A percentile compares a stretch with the other conserved stretches of the same genome.
phyloP scores from a whole-genome alignment of 2,797 vertebrate genomes.

The Microcaecilia unicolor region DNA sequence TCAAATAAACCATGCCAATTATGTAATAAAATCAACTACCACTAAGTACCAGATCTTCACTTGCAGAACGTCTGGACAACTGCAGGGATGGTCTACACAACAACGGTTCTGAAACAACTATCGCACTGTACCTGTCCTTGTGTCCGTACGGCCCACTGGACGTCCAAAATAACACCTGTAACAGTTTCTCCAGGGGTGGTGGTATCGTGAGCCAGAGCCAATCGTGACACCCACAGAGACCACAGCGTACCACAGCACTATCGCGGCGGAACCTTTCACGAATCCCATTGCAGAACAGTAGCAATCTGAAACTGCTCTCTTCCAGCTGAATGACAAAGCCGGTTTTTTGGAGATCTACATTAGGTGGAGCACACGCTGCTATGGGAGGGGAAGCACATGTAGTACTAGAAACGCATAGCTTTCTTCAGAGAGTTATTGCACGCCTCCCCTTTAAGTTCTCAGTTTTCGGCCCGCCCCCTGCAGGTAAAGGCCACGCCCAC shows the following conservation, averaged over 20 bases:
- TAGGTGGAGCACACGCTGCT: not conserved
- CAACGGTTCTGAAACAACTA: too few species aligned
- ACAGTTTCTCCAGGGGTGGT: conserved; percentile 67
- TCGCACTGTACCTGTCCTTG: conserved; percentile 57
- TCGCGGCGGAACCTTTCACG: not conserved
- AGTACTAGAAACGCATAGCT: not conserved
- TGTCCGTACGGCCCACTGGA: conserved; percentile 26
- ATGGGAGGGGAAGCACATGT: too few species aligned
- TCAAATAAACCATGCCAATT: too few species aligned
- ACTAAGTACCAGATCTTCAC: too few species aligned
- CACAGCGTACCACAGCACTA: conserved; percentile 30
- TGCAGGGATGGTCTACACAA: too few species aligned
- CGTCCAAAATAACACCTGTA: conserved; percentile 66
- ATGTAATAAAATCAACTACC: too few species aligned
- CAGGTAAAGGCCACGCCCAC: conserved; percentile 38
- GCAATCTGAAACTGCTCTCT: too few species aligned
- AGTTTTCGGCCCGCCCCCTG: conserved; percentile 23
- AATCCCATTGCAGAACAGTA: conserved; percentile 26
- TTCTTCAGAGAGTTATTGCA: conserved; percentile 2
- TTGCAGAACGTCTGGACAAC: too few species aligned
- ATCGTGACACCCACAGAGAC: conserved; percentile 30
- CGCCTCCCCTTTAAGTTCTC: conserved; percentile 10
- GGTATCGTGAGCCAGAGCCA: conserved; percentile 44
- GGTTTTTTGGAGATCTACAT: not conserved
- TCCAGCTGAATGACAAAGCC: not conserved